Conservation (phyloP, 2,113 vertebrate genomes). For the Lampris megalopsis region DNA sequence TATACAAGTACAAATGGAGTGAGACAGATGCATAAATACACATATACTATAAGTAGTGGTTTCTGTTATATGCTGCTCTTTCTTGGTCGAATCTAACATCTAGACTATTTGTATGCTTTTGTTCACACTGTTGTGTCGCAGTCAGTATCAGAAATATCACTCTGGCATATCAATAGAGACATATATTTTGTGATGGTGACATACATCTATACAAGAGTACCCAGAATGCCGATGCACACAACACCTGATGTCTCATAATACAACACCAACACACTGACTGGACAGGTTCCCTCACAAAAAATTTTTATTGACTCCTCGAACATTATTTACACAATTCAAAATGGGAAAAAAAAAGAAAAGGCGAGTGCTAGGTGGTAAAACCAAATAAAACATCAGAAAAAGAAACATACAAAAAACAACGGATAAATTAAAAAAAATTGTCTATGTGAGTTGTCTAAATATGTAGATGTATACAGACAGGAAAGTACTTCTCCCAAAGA, state of each 20-base stretch:
- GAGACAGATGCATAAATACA: not conserved
- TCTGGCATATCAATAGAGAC: not conserved
- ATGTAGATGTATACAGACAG: slow-evolving; percentile 70
- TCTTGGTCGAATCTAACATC: too few relatives aligned
- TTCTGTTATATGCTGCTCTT: too few relatives aligned
- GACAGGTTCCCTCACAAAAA: slow-evolving; percentile 63
- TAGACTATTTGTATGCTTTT: too few relatives aligned
- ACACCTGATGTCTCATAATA: not conserved
- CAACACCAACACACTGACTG: not conserved
- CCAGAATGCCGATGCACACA: not conserved
- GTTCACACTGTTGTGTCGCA: too few relatives aligned
- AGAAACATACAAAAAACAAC: slow-evolving; percentile 55
- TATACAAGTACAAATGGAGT: not conserved
- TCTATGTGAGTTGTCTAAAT: slow-evolving; percentile 47
- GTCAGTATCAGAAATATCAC: not conserved
- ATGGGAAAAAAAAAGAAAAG: slow-evolving; percentile 40
- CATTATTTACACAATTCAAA: slow-evolving; percentile 78
- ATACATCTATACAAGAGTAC: not conserved
- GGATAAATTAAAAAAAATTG: slow-evolving; percentile 67
- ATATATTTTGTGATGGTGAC: not conserved
- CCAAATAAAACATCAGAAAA: slow-evolving; percentile 48
- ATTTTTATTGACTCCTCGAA: slow-evolving; percentile 73
- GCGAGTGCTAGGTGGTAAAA: slow-evolving; percentile 68
- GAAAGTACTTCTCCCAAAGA: slow-evolving; percentile 72
- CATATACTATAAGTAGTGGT: not conserved